phyloP scores from a whole-genome alignment of 2,113 vertebrate genomes.

The Struthio camelus region DNA sequence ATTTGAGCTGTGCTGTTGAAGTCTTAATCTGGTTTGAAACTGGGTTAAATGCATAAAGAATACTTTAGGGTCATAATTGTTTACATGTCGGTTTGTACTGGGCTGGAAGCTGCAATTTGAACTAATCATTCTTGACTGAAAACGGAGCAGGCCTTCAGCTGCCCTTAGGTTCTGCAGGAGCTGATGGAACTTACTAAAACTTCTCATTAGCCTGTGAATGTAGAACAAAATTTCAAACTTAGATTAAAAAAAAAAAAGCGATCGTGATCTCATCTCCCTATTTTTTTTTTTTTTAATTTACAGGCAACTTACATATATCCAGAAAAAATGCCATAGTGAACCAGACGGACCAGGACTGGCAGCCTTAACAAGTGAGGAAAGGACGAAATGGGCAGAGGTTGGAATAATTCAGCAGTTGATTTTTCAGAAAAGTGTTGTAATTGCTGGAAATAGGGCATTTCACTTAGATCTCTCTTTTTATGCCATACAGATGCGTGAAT shows the following conservation, averaged over 20 bases:
- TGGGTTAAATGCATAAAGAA: not conserved
- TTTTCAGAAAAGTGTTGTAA: not conserved
- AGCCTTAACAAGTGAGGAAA: conserved; percentile 87
- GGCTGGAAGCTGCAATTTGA: not conserved
- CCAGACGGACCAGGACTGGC: conserved; percentile 85
- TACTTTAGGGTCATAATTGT: accelerated
- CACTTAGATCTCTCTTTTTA: not conserved
- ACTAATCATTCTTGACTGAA: not conserved
- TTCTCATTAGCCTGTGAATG: not conserved
- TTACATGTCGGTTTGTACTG: not conserved
- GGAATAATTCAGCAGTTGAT: not conserved
- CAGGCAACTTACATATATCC: conserved; percentile 88
- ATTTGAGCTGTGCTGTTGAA: not conserved
- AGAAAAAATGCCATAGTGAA: conserved; percentile 79
- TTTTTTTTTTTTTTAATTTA: conserved; percentile 23
- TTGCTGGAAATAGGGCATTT: not conserved
- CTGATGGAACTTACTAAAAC: not conserved
- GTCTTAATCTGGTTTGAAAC: not conserved
- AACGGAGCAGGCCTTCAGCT: not conserved
- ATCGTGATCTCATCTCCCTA: not conserved
- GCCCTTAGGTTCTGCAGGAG: not conserved
- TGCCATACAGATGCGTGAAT: conserved; percentile 82
- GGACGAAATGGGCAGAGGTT: conserved; percentile 93
- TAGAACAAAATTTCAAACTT: not conserved
- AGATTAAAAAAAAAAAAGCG: not conserved